These are phyloP conservation scores for Rhabdomys pumilio DNA, from an alignment of 2,797 vertebrate genomes.

Conservation along the genomic window DNA sequence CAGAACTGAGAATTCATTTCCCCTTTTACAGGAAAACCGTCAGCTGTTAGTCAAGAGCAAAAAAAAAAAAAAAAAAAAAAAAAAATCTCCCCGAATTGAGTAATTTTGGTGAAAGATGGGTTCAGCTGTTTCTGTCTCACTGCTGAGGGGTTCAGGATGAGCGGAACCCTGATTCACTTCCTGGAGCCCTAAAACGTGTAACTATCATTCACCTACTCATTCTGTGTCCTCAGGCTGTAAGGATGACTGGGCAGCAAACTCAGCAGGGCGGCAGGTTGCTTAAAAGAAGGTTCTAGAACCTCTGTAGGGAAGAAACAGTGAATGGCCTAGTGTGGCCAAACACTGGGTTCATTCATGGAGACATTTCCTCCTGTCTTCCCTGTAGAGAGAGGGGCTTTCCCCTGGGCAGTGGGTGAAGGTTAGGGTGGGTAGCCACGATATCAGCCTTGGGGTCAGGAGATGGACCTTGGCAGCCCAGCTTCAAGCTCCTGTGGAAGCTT, in stretches of 20 bases:
- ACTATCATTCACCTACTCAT: neutral
- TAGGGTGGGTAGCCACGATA: neutral
- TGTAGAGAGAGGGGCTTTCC: neutral
- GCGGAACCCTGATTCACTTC: neutral
- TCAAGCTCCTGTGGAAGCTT: neutral
- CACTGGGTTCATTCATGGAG: neutral
- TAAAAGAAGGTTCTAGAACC: neutral
- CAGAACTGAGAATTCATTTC: constrained; percentile 73
- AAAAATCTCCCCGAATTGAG: constrained; percentile 32
- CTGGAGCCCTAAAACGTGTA: neutral
- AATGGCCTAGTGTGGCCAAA: neutral
- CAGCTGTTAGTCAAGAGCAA: constrained; percentile 61
- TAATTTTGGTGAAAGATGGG: constrained; percentile 28
- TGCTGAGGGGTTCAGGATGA: neutral
- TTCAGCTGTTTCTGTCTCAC: neutral
- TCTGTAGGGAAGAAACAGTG: neutral
- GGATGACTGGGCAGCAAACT: neutral
- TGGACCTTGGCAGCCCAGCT: neutral
- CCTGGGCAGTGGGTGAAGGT: neutral
- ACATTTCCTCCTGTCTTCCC: neutral
- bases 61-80: neutral
- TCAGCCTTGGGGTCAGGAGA: neutral
- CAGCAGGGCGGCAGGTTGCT: neutral
- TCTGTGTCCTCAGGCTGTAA: neutral
- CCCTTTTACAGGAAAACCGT: constrained; percentile 50